Conservation (phyloP, 1,140 invertebrate species). For the Aphelenchoides fujianensis region DNA sequence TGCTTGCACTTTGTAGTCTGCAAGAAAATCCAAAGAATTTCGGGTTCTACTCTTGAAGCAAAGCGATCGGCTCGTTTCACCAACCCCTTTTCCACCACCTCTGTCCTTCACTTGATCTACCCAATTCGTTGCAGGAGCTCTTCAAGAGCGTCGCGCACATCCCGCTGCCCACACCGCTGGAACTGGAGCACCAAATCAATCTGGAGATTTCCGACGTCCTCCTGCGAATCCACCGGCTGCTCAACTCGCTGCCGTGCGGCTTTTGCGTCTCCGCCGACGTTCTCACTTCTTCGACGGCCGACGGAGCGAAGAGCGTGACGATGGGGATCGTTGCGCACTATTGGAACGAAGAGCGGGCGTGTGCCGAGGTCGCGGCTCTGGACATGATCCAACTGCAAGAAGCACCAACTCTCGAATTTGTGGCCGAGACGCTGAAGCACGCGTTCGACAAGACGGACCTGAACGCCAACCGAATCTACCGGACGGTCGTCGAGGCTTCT, state of each 20-base stretch:
- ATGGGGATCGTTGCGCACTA: constrained; percentile 12
- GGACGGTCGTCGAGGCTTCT: not conserved
- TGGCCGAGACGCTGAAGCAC: constrained; percentile 5
- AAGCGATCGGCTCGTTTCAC: too few species aligned
- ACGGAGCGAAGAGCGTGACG: not conserved
- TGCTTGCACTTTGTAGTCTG: too few species aligned
- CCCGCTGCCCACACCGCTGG: not conserved
- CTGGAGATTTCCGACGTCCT: constrained; percentile 12
- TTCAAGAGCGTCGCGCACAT: not conserved
- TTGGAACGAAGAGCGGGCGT: not conserved
- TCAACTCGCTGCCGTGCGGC: not conserved
- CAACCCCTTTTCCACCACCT: too few species aligned
- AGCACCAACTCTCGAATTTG: not conserved
- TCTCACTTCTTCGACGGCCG: not conserved
- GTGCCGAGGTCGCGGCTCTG: not conserved
- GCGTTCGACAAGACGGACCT: constrained; percentile 12
- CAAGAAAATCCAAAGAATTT: too few species aligned
- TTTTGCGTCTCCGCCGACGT: constrained; percentile 13
- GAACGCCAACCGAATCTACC: not conserved
- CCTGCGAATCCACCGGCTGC: constrained; percentile 4
- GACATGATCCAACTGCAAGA: constrained; percentile 13
- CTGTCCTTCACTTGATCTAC: too few species aligned
- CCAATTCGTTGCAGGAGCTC: not conserved
- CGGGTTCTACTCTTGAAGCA: too few species aligned
- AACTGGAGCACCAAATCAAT: constrained; percentile 13